These are phyloP conservation scores for Drosophila kambysellisi DNA, from an alignment of 2,888 invertebrate species.

Conservation along the genomic window DNA sequence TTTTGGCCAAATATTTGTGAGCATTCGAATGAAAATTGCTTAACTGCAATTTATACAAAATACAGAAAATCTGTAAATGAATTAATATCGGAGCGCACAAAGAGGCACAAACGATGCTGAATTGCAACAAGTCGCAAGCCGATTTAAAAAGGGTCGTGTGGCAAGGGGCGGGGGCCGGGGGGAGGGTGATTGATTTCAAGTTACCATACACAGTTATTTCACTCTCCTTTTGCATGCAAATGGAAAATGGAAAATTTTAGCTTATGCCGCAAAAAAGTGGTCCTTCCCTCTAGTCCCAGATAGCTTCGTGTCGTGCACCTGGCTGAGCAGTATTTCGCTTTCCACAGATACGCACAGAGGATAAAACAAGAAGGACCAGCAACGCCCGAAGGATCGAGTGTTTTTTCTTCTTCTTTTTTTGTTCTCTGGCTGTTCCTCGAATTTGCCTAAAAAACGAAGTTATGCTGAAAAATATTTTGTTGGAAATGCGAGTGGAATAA, in stretches of 20 bases:
- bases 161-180: background rate
- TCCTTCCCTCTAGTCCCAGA: background rate
- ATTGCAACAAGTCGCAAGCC: constrained; percentile 36
- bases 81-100: constrained; percentile 59
- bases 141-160: constrained; percentile 4
- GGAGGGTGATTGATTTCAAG: background rate
- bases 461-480: constrained; percentile 4
- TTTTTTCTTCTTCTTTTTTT: background rate
- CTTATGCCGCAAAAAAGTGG: constrained; percentile 45
- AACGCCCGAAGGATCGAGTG: constrained; percentile 4
- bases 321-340: constrained; percentile 22
- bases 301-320: constrained; percentile 30
- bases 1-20: background rate
- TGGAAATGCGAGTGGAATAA: constrained; percentile 22
- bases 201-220: constrained; percentile 10
- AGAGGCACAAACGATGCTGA: constrained; percentile 38
- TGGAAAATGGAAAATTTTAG: constrained; percentile 43
- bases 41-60: constrained; percentile 54
- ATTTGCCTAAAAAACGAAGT: constrained; percentile 29
- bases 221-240: constrained; percentile 51
- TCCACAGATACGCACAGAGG: background rate
- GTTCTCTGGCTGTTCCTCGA: constrained; percentile 52
- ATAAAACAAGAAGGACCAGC: background rate
- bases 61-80: constrained; percentile 61
- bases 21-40: constrained; percentile 57